Evolutionary conservation across 2,888 invertebrate species (phyloP), one percentile per base, ranked within the genome.

Genomic region (Macaria notata): DNA sequence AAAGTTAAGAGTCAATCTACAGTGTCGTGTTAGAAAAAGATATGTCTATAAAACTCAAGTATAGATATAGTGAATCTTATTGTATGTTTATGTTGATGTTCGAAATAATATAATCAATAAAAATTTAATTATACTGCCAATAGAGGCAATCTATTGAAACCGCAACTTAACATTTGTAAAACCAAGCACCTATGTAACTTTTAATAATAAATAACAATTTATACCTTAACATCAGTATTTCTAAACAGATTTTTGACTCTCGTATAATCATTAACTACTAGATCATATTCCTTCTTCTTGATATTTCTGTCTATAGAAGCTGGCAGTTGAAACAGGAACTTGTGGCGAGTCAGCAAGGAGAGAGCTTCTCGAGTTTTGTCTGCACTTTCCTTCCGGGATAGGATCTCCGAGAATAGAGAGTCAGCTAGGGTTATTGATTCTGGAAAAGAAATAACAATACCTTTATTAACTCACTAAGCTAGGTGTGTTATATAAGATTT

Each of bases 201-300:
- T 36, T 6, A 36, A 36, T 36, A 36, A 36, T 6, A 36, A 6
- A 36, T 9, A 4, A 39, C 6, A 9, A 49, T 55, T 49, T 78
- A 73, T 78, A 95, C 95, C 71, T 95, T 94, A 9, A 98, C 95
- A 83, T 98, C 98, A 36, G 97, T 98, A 83, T 97, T 98, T 58
- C 97, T 96, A 91, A 99, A 99, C 31, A 99, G 92, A 77, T 98
- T 98, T 82, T 98, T 98, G 3, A 98, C 99, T 70, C 99, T 93
- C 1, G 97, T 96, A 81, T 99, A 99, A 83, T 99, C 99, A 79
- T 98, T 99, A 59, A 99, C 98, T 30, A 99, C 98, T 50, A 98
- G 94, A 81, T 99, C 98, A 80, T 98, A 99, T 79, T 99, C 99
- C 50, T 98, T 98, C 75, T 96, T 96, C 70, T 96, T 94, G 61